phyloP scores from a whole-genome alignment of 2,797 vertebrate species.

The Rhabdomys pumilio region DNA sequence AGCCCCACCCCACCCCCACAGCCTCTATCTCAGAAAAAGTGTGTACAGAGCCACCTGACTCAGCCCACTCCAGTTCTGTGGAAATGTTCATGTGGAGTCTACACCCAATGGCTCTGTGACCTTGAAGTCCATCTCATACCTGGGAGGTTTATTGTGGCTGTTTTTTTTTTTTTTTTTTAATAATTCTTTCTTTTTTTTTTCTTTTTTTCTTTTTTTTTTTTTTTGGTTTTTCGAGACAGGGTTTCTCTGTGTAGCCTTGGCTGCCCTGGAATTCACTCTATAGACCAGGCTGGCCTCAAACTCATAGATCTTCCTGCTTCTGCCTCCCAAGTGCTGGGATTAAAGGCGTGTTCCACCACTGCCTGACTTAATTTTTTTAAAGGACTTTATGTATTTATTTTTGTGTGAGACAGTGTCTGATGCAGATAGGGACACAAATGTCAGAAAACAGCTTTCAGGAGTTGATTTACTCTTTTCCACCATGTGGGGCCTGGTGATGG shows the following conservation, averaged over 20 bases:
- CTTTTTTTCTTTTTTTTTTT: no score
- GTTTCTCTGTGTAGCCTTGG: no score
- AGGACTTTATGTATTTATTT: background rate
- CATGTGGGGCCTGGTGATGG: background rate
- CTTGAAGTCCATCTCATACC: background rate
- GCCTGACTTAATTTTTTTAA: no score
- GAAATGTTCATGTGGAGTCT: background rate
- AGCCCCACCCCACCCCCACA: no score
- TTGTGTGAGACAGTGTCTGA: background rate
- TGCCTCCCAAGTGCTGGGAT: no score
- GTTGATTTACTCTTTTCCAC: background rate
- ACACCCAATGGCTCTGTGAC: background rate
- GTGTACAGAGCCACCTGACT: background rate
- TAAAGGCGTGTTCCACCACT: no score
- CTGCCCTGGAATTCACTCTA: no score
- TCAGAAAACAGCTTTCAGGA: background rate
- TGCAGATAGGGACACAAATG: background rate
- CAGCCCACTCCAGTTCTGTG: background rate
- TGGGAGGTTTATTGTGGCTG: background rate
- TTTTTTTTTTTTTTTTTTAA: background rate
- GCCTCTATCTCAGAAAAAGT: background rate
- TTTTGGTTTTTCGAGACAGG: no score
- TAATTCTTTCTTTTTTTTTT: no score
- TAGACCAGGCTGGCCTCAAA: no score
- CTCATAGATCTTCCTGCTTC: no score